Conservation (phyloP, 1,140 invertebrate species). For the Globodera rostochiensis region DNA sequence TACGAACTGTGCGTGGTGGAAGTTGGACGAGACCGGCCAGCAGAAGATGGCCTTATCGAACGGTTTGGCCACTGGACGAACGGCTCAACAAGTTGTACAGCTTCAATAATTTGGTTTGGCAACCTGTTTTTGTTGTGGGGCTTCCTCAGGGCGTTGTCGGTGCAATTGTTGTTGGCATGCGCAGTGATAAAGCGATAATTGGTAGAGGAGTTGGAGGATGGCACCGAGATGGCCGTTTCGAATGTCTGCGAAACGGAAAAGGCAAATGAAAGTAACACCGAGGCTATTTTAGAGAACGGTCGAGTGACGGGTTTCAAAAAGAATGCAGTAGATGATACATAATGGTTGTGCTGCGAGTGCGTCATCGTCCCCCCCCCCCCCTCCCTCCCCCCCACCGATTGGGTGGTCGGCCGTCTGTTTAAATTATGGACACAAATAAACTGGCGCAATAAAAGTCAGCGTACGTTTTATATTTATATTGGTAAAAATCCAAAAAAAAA, state of each 20-base stretch:
- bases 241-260: constrained; percentile 29
- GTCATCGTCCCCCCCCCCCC: too few species aligned
- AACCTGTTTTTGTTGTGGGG: background rate
- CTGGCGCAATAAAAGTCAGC: background rate
- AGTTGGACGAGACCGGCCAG: background rate
- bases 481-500: background rate
- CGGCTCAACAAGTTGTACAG: background rate
- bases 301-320: background rate
- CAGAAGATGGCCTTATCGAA: background rate
- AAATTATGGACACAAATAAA: background rate
- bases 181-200: constrained; percentile 14
- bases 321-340: too few species aligned
- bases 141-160: background rate
- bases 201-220: constrained; percentile 30
- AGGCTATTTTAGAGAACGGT: too few species aligned
- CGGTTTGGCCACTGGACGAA: constrained; percentile 8
- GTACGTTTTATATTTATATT: background rate
- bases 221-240: constrained; percentile 42
- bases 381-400: background rate
- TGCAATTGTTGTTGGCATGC: constrained; percentile 35
- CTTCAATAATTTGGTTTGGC: background rate
- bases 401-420: background rate
- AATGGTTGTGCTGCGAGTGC: too few species aligned
- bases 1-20: background rate
- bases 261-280: background rate